Base-by-base conservation (phyloP, 37 sponge, comb jelly and placozoan genomes). In the Aplysina aerophoba region DNA sequence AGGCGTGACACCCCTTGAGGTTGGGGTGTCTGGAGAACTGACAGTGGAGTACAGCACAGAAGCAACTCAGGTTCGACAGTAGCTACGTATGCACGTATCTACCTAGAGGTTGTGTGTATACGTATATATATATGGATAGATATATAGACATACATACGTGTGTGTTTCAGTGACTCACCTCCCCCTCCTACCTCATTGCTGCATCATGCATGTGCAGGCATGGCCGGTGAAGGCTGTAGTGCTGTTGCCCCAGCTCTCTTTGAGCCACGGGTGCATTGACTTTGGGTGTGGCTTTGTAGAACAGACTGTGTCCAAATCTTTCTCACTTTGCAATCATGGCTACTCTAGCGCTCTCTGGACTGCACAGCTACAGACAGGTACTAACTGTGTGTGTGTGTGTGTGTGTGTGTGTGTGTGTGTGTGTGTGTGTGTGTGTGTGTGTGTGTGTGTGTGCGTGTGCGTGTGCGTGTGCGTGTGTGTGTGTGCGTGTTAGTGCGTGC, bases 21-120 rank as follows among this genome's bases (percentile, higher is more conserved):
- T 69, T 35, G 34, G 71, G 4, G 71, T 69, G 28, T 5, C 2
- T 12, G 34, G 71, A 17, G 33, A 69, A 27, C 71, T 69, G 28
- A 69, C 71, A 12, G 71, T 69, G 33, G 30, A n/a, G 35, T 69
- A 69, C 71, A 69, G 6, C 33, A 69, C 71, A 34, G 71, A 35
- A 12, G 71, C 71, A 33, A 69, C 34, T 11, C 71, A 69, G 71
- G 71, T 69, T 30, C 30, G 71, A 30, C 8, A 11, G 50, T 44
- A 44, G 50, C 50, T 44, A 44, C 63, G 27, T 27, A 62, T 62
- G 27, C 63, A n/a, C n/a, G n/a, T n/a, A n/a, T n/a, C n/a, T n/a
- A n/a, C n/a, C n/a, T n/a, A n/a, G n/a, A n/a, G n/a, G n/a, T n/a
- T n/a, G n/a, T n/a, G n/a, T 62, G 27, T 27, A 62, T 22, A 25